Percentiles rank a stretch among this genome's conserved stretches.
These are phyloP conservation scores for Ara ararauna DNA, from an alignment of 2,797 vertebrate genomes.

Conservation along the genomic window DNA sequence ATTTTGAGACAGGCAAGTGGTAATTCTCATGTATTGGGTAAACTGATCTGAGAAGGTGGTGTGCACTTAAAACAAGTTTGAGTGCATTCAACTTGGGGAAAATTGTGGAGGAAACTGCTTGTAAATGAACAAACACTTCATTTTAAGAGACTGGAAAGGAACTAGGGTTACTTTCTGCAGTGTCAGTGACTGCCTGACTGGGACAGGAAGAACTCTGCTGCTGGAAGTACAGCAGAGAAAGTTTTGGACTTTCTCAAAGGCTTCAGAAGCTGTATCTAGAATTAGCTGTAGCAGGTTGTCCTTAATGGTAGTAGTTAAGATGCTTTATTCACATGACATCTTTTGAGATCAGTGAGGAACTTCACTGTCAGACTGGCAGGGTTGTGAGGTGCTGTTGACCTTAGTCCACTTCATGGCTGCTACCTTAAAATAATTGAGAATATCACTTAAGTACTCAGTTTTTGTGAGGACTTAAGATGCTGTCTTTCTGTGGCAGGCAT, in stretches of 20 bases:
- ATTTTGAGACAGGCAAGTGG: neutral
- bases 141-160: neutral
- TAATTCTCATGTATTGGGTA: neutral
- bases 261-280: neutral
- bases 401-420: neutral
- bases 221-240: neutral
- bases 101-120: neutral
- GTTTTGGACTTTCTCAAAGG: neutral
- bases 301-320: neutral
- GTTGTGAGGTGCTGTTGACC: neutral
- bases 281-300: neutral
- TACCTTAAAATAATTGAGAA: neutral
- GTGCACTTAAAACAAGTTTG: neutral
- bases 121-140: neutral
- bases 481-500: neutral
- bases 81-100: neutral
- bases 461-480: accelerated
- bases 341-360: neutral
- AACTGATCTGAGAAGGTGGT: neutral
- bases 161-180: neutral
- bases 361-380: neutral
- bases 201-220: neutral
- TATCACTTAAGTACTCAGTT: accelerated
- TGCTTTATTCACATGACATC: neutral
- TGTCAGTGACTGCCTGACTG: neutral